Conservation (phyloP, 1,140 invertebrate genomes). For the Holotrichia oblita region DNA sequence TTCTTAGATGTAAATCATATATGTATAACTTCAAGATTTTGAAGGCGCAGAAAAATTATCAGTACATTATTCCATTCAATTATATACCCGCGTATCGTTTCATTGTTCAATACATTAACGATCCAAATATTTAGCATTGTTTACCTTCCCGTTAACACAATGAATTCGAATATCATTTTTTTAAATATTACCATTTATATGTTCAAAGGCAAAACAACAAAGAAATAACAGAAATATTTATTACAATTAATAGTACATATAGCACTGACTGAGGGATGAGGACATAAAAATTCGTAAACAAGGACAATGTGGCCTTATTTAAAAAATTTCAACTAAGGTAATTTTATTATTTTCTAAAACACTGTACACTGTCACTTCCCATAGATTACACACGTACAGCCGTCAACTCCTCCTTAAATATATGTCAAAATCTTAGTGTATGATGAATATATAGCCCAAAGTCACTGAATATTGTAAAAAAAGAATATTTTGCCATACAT, state of each 20-base stretch:
- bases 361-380: conserved; percentile 58
- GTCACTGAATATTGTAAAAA: conserved; percentile 52
- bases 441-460: conserved; percentile 49
- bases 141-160: too few relatives aligned
- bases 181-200: too few relatives aligned
- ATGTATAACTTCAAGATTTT: too few relatives aligned
- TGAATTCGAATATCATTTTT: too few relatives aligned
- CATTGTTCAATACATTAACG: too few relatives aligned
- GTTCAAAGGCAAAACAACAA: background rate
- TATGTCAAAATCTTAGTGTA: conserved; percentile 49
- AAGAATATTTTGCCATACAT: conserved; percentile 49
- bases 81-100: too few relatives aligned
- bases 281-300: conserved; percentile 48
- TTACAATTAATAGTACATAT: conserved; percentile 42
- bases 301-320: conserved; percentile 49
- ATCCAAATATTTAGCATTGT: too few relatives aligned
- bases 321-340: conserved; percentile 56
- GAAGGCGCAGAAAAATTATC: too few relatives aligned
- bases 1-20: too few relatives aligned
- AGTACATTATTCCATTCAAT: too few relatives aligned
- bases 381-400: conserved; percentile 48
- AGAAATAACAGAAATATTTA: conserved; percentile 37
- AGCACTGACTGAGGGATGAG: conserved; percentile 44
- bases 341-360: conserved; percentile 61
- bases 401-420: conserved; percentile 47